These are phyloP conservation scores for Gallinago solitaria DNA, from an alignment of 2,797 vertebrate genomes.

Conservation along the genomic window DNA sequence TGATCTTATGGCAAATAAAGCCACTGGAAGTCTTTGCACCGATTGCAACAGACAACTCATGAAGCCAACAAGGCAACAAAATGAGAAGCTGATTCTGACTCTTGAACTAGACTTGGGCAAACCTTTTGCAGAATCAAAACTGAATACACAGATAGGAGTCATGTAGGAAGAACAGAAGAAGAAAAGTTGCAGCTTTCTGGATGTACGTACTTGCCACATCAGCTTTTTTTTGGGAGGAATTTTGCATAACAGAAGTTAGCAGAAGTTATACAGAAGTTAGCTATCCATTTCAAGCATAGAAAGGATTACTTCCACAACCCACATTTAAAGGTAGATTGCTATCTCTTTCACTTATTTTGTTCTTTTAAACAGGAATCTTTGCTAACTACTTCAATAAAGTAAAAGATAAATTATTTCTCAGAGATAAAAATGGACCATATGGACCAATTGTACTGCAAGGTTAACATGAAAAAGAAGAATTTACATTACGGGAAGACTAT, in stretches of 20 bases:
- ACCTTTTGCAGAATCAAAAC: not conserved
- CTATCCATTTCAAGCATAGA: not conserved
- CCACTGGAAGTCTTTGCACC: not conserved
- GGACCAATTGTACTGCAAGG: not conserved
- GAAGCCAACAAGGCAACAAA: slow-evolving; percentile 7
- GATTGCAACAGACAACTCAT: not conserved
- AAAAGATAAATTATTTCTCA: not conserved
- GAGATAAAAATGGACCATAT: slow-evolving; percentile 23
- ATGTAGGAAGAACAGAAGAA: not conserved
- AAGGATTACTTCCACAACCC: not conserved
- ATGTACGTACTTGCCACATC: not conserved
- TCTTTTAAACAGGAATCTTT: not conserved
- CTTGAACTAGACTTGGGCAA: not conserved
- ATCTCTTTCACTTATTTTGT: not conserved
- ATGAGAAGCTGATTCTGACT: not conserved
- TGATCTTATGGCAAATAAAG: slow-evolving; percentile 20
- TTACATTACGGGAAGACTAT: slow-evolving; percentile 14
- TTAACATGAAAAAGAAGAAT: slow-evolving; percentile 15
- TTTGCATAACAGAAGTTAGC: not conserved
- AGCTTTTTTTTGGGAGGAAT: not conserved
- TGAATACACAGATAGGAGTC: not conserved
- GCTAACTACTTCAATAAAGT: not conserved
- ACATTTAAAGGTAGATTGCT: not conserved
- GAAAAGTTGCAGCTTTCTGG: not conserved
- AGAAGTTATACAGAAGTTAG: not conserved